Base-by-base conservation (phyloP, 1,140 invertebrate genomes). In the Diploscapter pachys region DNA sequence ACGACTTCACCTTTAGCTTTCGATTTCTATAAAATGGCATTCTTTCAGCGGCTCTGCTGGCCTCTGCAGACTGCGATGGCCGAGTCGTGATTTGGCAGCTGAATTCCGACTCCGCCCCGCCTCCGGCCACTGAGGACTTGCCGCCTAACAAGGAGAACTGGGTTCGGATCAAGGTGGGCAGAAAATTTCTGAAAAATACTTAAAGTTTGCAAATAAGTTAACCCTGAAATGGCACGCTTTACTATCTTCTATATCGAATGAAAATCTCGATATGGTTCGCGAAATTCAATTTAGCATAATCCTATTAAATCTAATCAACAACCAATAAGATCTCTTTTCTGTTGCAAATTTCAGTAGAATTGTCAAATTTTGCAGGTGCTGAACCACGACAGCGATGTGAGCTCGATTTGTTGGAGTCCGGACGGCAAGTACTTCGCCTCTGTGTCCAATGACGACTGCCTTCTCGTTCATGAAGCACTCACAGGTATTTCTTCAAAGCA, bases 61-160 rank as follows among this genome's bases (percentile, higher is more conserved):
- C 78, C 49, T 79, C 78, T 52, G 78, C 76, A 0, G 78, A 79
- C 52, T 63, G 64, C 13, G 71, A 79, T n/a, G 78, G 78, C 5
- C 62, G 67, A 3, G 66, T 79, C 31, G 61, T 62, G 49, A 61
- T 79, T 5, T 79, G 78, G 78, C 66, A 70, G 50, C 56, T 79
- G 3, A 70, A 68, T 6, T 63, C 74, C 65, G 55, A 71, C 48
- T 71, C 75, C 9, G 51, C 52, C 54, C 13, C 56, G 3, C 57
- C 74, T 0, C 74, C 74, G 13, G 55, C 69, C 13, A 49, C 63
- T 13, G 77, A 79, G 5, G 71, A 79, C 13, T 66, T 79, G 63
- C 78, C 78, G 6, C 72, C 77, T 3, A 79, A 79, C 66, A 79
- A 79, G 31, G 78, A 78, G 55, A 77, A 77, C 66, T 78, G 77